phyloP scores from a whole-genome alignment of 2,888 invertebrate genomes.

The Acrobasis suavella region DNA sequence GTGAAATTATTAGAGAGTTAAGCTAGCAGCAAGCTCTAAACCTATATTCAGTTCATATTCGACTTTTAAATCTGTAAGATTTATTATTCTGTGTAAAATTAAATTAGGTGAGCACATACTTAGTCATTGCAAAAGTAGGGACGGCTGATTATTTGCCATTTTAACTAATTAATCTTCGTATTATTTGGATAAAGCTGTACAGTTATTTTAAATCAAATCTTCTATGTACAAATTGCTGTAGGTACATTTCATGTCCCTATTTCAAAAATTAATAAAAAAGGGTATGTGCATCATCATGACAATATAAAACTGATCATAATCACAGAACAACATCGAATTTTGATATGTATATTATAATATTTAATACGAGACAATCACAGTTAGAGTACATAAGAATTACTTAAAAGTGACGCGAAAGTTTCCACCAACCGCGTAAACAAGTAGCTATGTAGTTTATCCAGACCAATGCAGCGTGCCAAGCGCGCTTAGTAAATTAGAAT shows the following conservation, averaged over 20 bases:
- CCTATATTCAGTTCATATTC: conserved; percentile 18
- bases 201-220: not conserved
- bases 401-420: conserved; percentile 40
- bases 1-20: conserved; percentile 51
- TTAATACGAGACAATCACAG: conserved; percentile 44
- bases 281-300: conserved; percentile 53
- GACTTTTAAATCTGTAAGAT: conserved; percentile 5
- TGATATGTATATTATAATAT: conserved; percentile 39
- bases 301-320: conserved; percentile 57
- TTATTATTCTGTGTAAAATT: not conserved
- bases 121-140: not conserved
- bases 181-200: not conserved
- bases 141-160: not conserved
- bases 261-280: not conserved
- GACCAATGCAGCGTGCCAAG: conserved; percentile 78
- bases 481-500: conserved; percentile 69
- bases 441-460: conserved; percentile 60
- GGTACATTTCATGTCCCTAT: conserved; percentile 24
- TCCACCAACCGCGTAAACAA: conserved; percentile 43
- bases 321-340: conserved; percentile 34
- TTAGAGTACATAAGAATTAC: conserved; percentile 19
- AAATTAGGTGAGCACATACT: not conserved
- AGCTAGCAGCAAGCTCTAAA: conserved; percentile 36
- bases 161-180: not conserved
- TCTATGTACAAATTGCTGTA: not conserved